A percentile compares a stretch with the other conserved stretches of the same genome.
phyloP scores from a whole-genome alignment of 2,113 vertebrate genomes.

The Crotalus viridis region DNA sequence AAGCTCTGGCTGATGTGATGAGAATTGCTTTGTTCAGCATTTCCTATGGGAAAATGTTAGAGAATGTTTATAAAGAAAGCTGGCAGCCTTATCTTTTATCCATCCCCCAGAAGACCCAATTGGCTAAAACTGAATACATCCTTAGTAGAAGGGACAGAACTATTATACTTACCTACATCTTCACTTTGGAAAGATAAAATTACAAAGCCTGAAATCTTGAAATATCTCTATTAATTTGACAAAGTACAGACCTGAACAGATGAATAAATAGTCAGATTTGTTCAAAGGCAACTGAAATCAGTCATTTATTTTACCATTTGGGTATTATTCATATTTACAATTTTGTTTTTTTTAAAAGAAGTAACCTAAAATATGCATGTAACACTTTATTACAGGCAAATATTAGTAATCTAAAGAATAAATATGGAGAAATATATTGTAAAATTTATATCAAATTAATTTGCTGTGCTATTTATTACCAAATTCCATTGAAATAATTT shows the following conservation, averaged over 20 bases:
- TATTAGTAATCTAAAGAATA: neutral
- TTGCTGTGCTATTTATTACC: neutral
- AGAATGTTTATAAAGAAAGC: conserved; percentile 62
- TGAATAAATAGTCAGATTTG: neutral
- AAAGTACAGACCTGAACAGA: neutral
- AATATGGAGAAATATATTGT: neutral
- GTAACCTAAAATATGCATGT: neutral
- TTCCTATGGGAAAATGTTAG: conserved; percentile 76
- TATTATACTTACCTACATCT: neutral
- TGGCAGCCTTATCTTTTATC: conserved; percentile 46
- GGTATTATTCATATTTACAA: neutral
- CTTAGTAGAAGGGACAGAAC: neutral
- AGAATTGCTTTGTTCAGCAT: conserved; percentile 73
- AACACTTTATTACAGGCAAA: neutral
- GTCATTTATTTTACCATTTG: neutral
- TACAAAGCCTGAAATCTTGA: neutral
- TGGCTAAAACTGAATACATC: conserved; percentile 46
- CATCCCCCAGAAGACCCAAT: conserved; percentile 27
- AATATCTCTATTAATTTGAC: neutral
- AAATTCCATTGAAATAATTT: neutral
- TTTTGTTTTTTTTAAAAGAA: neutral
- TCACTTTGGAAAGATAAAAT: neutral
- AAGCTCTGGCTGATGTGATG: conserved; percentile 59
- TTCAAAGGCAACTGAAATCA: neutral
- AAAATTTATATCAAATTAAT: neutral